Base-by-base conservation (phyloP, 2,113 vertebrate species). In the Mormyrus iriodes region DNA sequence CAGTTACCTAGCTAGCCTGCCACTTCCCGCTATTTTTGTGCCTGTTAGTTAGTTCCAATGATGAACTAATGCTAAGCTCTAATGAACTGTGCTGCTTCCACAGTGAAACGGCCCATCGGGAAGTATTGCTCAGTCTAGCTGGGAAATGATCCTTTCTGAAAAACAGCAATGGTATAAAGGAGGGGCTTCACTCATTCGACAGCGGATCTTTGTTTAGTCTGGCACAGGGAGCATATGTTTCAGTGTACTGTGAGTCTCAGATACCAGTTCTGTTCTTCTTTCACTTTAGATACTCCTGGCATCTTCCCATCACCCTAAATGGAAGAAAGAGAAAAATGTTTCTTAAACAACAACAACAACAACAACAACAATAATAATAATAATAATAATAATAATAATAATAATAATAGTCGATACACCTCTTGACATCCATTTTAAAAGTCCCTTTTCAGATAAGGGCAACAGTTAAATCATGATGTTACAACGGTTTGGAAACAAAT, bases 221-320 rank as follows among this genome's bases (percentile, higher is more conserved):
- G 9, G 17, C 51, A 86, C n/a, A 51, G 27, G 4, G 1, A 4
- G n/a, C 27, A 31, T 13, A 53, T 65, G 61, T 48, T 49, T 51
- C 46, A n/a, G 46, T 48, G 44, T 4, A 48, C 44, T 27, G 15
- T 27, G 42, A 7, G 83, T 91, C 89, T 91, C 91, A 76, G 91
- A 88, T 94, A 95, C 94, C 94, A 89, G 90, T 90, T 90, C 89
- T 79, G 93, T 88, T 92, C 94, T 90, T 92, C 92, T 90, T 93
- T 91, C 86, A 91, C 92, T 79, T 91, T 58, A 53, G 92, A 89
- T 85, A 91, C 92, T 92, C 73, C 90, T 35, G 90, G 53, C 91
- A 90, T 31, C 5, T 84, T 55, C 73, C 88, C 92, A 91, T 92
- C 90, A 65, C 94, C 94, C 95, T 96, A 92, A 90, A 95, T 93